Conservation (phyloP, 2,113 vertebrate species). For the Passer montanus region DNA sequence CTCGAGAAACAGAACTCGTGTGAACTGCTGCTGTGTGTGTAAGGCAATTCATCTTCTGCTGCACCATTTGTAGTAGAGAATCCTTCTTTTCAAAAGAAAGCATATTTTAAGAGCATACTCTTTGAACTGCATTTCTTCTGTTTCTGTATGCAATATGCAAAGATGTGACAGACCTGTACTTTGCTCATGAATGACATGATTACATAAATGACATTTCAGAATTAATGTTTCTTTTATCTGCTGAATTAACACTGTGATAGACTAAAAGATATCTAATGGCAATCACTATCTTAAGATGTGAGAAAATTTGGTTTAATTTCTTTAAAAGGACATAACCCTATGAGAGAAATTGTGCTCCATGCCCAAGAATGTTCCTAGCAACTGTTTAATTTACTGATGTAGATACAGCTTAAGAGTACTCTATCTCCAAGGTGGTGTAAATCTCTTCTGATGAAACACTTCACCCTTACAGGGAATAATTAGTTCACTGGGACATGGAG, state of each 20-base stretch:
- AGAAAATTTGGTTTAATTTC: background rate
- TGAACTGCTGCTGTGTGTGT: background rate
- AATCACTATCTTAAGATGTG: background rate
- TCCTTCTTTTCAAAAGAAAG: background rate
- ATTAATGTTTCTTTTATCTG: background rate
- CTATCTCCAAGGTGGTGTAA: background rate
- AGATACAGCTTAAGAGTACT: background rate
- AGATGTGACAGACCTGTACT: background rate
- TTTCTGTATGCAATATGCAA: background rate
- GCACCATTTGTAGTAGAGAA: background rate
- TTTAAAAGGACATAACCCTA: background rate
- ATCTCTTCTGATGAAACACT: background rate
- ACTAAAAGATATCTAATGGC: background rate
- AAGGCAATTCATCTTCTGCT: background rate
- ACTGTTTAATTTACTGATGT: background rate
- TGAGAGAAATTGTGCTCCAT: background rate
- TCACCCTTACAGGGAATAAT: background rate
- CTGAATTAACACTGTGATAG: background rate
- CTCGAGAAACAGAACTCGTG: background rate
- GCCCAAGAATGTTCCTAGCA: background rate
- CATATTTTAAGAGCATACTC: background rate
- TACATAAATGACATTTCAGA: background rate
- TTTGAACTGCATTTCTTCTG: background rate
- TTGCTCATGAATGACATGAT: background rate
- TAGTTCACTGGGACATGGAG: background rate